phyloP scores from a whole-genome alignment of 2,797 vertebrate genomes.

The Rhynchonycteris naso region DNA sequence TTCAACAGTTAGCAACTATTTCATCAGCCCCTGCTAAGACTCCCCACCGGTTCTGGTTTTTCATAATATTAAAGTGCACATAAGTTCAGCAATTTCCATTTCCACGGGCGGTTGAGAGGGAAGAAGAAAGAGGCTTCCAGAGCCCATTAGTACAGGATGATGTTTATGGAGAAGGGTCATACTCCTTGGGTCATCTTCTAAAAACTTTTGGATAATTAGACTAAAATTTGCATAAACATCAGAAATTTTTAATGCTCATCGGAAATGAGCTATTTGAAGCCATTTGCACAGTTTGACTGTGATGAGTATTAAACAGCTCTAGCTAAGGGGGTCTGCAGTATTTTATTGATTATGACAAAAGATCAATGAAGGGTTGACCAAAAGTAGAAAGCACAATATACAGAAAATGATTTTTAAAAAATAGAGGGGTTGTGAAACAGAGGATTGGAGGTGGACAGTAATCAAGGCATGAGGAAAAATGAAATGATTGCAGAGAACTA shows the following conservation, averaged over 20 bases:
- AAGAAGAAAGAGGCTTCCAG: not conserved
- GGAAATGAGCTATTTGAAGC: conserved; percentile 48
- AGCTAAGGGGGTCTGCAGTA: not conserved
- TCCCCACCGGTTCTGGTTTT: conserved; percentile 60
- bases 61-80: conserved; percentile 55
- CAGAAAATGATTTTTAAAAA: not conserved
- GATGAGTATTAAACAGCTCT: not conserved
- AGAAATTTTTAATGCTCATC: conserved; percentile 22
- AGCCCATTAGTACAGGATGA: conserved; percentile 49
- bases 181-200: conserved; percentile 56
- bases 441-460: not conserved
- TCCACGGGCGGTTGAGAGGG: not conserved
- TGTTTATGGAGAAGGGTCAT: conserved; percentile 68
- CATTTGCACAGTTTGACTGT: conserved; percentile 38
- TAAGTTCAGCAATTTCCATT: conserved; percentile 67
- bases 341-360: not conserved
- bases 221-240: conserved; percentile 74
- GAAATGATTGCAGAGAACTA: not conserved
- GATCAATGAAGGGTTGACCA: not conserved
- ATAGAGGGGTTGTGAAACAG: not conserved
- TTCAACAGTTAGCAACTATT: conserved; percentile 39
- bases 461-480: not conserved
- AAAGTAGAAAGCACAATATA: not conserved
- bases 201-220: conserved; percentile 73
- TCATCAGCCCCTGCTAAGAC: conserved; percentile 24